Base-by-base conservation (phyloP, 2,888 invertebrate species). In the Calameuta filiformis region DNA sequence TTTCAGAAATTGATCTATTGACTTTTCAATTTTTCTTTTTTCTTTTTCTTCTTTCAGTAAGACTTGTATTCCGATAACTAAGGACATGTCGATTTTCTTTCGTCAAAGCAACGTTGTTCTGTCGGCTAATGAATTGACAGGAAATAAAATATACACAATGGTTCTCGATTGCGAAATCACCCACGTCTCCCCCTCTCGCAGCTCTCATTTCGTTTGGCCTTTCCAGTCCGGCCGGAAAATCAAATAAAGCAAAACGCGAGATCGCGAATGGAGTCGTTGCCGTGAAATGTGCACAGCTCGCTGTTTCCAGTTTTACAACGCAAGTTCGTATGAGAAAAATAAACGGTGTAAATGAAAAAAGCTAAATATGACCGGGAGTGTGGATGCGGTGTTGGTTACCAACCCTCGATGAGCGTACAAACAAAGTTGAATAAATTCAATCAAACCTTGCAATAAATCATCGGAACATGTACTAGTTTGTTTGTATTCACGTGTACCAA, bases 371-470 rank as follows among this genome's bases (percentile, higher is more conserved):
- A 33, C 40, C 40, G 4, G 40, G 40, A 15, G 15, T 4, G 73
- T n/a, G 35, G 73, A 35, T 12, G 34, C n/a, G 23, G 73, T 35
- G 73, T 12, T 12, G 35, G 73, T 35, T n/a, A 4, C 23, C 34
- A 12, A 73, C 34, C 31, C n/a, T 35, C 73, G 73, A 23, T 35
- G 73, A 15, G 76, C 82, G 81, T 81, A 87, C 87, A 89, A 88
- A 89, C 88, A 89, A 83, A 86, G 84, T 85, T 85, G 85, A 88
- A 89, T 89, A 88, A 90, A 91, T 90, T 91, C 90, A 90, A 91
- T 91, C 90, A 89, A 89, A 90, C 90, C 89, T 87, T 87, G 89
- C 90, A 87, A 89, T 91, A 89, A 90, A 91, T 90, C 90, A 90
- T 90, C 88, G 87, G 82, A 83, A 83, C 85, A 86, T 83, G 86